phyloP scores from a whole-genome alignment of 53 echinoderm and acorn worm species.

The Echinarachnius parma region DNA sequence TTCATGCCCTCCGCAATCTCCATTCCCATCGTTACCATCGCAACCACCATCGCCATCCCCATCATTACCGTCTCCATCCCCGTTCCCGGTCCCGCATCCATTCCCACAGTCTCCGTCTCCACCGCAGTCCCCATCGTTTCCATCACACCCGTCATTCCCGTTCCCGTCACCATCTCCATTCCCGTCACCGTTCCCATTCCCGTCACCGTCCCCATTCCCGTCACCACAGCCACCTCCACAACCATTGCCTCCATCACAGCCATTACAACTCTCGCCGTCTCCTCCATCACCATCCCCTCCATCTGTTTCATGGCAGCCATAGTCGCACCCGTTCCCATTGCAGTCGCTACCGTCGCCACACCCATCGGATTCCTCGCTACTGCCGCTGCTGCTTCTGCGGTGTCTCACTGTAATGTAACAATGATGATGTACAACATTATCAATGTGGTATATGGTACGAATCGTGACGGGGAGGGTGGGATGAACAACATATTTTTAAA shows the following conservation, averaged over 20 bases:
- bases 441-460: too few species aligned
- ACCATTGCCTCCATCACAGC: neutral
- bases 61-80: conserved; percentile 4
- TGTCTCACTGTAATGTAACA: conserved; percentile 9
- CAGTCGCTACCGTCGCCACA: neutral
- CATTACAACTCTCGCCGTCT: neutral
- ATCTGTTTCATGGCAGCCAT: neutral
- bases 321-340: neutral
- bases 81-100: conserved; percentile 3
- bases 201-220: neutral
- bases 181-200: neutral
- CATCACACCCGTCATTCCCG: neutral
- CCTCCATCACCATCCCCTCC: neutral
- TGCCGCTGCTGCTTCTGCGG: conserved; percentile 27
- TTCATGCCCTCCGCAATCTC: neutral
- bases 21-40: conserved; percentile 4
- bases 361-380: conserved; percentile 6
- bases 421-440: too few species aligned
- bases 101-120: neutral
- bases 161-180: neutral
- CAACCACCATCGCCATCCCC: conserved; percentile 15
- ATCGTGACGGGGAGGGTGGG: too few species aligned
- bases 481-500: too few species aligned
- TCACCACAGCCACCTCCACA: neutral
- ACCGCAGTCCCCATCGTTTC: neutral